These are phyloP conservation scores for Apamea sordens DNA, from an alignment of 2,888 invertebrate species.

Conservation along the genomic window DNA sequence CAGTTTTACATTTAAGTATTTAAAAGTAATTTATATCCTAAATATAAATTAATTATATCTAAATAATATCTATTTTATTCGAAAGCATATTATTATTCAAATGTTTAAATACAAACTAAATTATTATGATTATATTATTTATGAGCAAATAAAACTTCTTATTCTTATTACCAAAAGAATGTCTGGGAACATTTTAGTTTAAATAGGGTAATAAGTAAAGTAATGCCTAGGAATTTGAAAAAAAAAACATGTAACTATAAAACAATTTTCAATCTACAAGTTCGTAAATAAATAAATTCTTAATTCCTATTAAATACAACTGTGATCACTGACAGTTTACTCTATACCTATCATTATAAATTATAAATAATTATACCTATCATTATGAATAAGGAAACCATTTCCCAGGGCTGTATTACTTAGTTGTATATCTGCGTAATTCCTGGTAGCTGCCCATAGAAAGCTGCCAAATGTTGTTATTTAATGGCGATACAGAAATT, in stretches of 20 bases:
- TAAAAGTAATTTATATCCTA: conserved; percentile 9
- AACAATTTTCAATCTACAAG: not conserved
- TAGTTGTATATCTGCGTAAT: not conserved
- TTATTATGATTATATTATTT: too few relatives aligned
- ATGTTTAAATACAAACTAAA: not conserved
- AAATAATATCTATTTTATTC: not conserved
- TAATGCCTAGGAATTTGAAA: not conserved
- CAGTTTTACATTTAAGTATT: conserved; percentile 29
- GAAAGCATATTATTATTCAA: not conserved
- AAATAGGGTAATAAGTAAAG: not conserved
- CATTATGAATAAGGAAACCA: not conserved
- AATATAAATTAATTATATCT: conserved; percentile 9
- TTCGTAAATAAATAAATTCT: not conserved
- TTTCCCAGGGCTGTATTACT: not conserved
- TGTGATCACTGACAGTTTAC: not conserved
- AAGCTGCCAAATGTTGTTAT: conserved; percentile 23
- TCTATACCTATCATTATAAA: not conserved
- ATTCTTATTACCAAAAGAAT: not conserved
- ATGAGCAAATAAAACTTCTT: too few relatives aligned
- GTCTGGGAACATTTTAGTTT: not conserved
- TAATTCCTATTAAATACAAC: conserved; percentile 3
- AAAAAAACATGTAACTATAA: not conserved
- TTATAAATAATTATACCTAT: not conserved
- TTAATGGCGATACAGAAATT: too few relatives aligned
- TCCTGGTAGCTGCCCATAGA: not conserved